These are phyloP conservation scores for Oncorhynchus clarkii DNA, from an alignment of 2,113 vertebrate genomes.

Conservation along the genomic window DNA sequence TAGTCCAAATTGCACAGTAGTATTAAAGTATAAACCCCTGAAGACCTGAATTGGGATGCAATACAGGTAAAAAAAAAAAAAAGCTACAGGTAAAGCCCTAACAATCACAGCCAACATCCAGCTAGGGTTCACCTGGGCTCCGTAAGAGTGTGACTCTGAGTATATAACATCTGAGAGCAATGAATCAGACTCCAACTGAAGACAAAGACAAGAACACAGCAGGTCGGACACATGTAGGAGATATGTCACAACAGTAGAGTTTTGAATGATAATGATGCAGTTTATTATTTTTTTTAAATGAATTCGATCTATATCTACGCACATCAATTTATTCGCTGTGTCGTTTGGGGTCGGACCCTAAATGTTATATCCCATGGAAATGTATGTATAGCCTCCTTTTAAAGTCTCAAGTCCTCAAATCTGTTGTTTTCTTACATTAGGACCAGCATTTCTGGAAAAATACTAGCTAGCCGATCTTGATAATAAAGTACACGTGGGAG, in stretches of 20 bases:
- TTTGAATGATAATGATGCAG: too few species aligned
- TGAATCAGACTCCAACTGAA: constrained; percentile 7
- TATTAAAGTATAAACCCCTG: not conserved
- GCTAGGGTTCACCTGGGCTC: not conserved
- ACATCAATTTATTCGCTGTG: not conserved
- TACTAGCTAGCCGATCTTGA: too few species aligned
- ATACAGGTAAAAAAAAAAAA: not conserved
- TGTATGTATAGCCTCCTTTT: too few species aligned
- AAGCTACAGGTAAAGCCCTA: constrained; percentile 2
- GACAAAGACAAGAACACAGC: not conserved
- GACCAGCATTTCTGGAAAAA: too few species aligned
- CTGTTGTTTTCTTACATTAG: too few species aligned
- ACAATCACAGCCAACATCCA: not conserved
- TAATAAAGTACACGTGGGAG: too few species aligned
- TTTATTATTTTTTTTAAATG: too few species aligned
- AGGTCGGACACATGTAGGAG: not conserved
- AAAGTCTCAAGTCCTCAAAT: too few species aligned
- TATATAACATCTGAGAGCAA: constrained; percentile 3
- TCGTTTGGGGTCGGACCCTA: not conserved
- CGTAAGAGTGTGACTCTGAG: not conserved
- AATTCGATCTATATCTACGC: too few species aligned
- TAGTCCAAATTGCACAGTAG: not conserved
- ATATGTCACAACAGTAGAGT: not conserved
- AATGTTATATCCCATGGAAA: too few species aligned
- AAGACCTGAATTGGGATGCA: constrained; percentile 1